Conservation (phyloP, 2,888 invertebrate genomes). For the Eudiplozoon nipponicum region DNA sequence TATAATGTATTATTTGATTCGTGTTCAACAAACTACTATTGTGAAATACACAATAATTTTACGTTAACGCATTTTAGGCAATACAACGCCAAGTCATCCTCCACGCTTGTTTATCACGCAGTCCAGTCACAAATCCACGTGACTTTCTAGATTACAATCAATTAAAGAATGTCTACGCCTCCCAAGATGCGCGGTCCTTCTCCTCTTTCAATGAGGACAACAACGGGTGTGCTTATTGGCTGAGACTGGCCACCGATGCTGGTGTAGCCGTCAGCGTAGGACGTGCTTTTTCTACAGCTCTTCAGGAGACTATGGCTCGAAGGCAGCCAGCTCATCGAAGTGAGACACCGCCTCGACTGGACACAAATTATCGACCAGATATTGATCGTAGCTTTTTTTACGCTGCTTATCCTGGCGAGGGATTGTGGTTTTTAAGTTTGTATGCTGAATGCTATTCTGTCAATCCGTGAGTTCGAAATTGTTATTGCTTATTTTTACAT, state of each 20-base stretch:
- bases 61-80: too few relatives aligned
- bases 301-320: neutral
- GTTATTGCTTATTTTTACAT: too few relatives aligned
- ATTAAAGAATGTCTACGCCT: too few relatives aligned
- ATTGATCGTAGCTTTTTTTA: neutral
- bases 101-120: neutral
- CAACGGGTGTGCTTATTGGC: neutral
- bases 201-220: too few relatives aligned
- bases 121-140: neutral
- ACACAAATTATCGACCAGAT: neutral
- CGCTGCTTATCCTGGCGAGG: neutral
- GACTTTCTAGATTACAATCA: too few relatives aligned
- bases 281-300: neutral
- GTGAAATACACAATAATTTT: too few relatives aligned
- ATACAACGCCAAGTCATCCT: neutral
- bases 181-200: too few relatives aligned
- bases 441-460: neutral
- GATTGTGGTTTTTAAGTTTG: neutral
- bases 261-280: neutral
- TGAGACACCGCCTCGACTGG: neutral
- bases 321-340: too few relatives aligned
- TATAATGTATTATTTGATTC: too few relatives aligned
- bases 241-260: neutral
- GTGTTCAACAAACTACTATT: too few relatives aligned
- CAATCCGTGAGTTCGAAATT: neutral